Conservation (phyloP, 2,888 invertebrate genomes). For the Gryllus longicercus region DNA sequence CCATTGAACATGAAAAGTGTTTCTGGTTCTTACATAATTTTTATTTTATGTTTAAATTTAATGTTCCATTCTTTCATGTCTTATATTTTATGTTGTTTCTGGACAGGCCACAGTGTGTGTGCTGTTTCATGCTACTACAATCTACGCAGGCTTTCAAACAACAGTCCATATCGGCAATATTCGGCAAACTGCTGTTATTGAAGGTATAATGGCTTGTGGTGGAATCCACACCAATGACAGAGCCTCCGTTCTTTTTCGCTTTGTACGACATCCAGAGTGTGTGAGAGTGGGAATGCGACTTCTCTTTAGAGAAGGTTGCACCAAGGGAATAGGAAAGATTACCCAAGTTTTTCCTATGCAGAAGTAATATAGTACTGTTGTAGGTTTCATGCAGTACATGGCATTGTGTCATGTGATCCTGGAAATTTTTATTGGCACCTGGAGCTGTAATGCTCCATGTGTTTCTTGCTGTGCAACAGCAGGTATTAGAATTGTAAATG, state of each 20-base stretch:
- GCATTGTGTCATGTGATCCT: neutral
- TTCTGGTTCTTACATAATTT: too few relatives aligned
- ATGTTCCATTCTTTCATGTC: too few relatives aligned
- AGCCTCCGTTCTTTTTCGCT: conserved; percentile 83
- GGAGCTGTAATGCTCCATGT: neutral
- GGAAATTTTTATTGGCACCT: neutral
- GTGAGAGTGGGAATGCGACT: conserved; percentile 74
- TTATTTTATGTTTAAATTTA: too few relatives aligned
- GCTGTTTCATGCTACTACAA: conserved; percentile 81
- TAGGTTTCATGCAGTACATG: neutral
- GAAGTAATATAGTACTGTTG: neutral
- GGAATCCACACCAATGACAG: conserved; percentile 77
- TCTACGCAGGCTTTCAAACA: conserved; percentile 81
- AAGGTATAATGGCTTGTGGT: conserved; percentile 60
- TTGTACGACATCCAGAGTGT: conserved; percentile 86
- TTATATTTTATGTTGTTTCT: neutral
- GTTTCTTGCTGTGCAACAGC: neutral
- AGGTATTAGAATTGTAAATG: neutral
- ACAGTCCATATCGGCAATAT: conserved; percentile 96
- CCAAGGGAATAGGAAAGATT: conserved; percentile 83
- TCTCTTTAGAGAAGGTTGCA: conserved; percentile 76
- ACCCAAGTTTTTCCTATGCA: conserved; percentile 64
- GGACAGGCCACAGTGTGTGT: conserved; percentile 80
- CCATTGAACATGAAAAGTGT: too few relatives aligned
- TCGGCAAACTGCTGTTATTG: conserved; percentile 75